A percentile compares a stretch with the other conserved stretches of the same genome.
Conservation (phyloP, 2,888 invertebrate species). For the Endotricha flammealis region DNA sequence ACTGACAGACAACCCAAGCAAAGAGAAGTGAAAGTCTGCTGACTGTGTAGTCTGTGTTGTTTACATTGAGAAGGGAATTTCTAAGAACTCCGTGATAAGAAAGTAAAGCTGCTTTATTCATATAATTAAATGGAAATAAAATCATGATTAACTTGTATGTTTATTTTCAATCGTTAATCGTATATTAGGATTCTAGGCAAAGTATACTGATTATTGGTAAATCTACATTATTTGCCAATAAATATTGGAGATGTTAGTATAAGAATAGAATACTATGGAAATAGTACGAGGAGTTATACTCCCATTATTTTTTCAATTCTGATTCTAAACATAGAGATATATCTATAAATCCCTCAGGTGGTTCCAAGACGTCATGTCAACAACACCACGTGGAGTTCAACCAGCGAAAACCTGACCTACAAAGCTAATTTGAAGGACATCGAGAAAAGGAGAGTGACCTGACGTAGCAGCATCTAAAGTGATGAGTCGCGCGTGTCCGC, state of each 20-base stretch:
- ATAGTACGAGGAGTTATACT: too few relatives aligned
- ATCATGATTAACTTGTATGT: too few relatives aligned
- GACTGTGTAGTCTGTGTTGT: conserved; percentile 30
- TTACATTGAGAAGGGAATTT: conserved; percentile 37
- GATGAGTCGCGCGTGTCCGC: conserved; percentile 73
- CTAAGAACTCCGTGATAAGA: conserved; percentile 41
- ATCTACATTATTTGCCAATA: too few relatives aligned
- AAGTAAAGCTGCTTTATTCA: too few relatives aligned
- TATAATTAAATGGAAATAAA: too few relatives aligned
- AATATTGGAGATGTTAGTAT: too few relatives aligned
- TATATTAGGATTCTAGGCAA: too few relatives aligned
- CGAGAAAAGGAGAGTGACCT: conserved; percentile 79
- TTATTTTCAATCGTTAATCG: too few relatives aligned
- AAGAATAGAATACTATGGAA: too few relatives aligned
- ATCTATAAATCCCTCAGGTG: conserved; percentile 34
- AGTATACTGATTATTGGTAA: too few relatives aligned
- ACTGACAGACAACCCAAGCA: conserved; percentile 9
- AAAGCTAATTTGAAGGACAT: conserved; percentile 79
- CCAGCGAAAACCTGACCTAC: conserved; percentile 75
- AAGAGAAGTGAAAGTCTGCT: conserved; percentile 35
- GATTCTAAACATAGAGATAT: too few relatives aligned
- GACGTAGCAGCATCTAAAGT: conserved; percentile 75
- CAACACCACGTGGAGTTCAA: conserved; percentile 69
- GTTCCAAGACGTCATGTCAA: conserved; percentile 48
- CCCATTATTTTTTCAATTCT: too few relatives aligned